Conservation (phyloP, 1,140 invertebrate species). For the Achatina immaculata region DNA sequence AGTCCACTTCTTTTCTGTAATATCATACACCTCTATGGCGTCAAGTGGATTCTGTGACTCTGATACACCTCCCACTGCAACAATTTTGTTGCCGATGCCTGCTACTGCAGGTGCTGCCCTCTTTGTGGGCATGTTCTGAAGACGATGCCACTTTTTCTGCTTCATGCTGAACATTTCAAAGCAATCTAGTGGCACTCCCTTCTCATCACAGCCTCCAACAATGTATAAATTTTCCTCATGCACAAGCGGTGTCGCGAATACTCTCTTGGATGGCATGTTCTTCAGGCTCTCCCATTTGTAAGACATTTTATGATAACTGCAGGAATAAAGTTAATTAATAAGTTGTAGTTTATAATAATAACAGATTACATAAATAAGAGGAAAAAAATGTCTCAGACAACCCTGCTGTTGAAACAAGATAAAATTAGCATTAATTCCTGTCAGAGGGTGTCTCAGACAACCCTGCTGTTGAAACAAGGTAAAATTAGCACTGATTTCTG, state of each 20-base stretch:
- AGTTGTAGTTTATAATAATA: background rate
- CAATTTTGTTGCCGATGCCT: slow-evolving; percentile 60
- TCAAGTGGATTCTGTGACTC: slow-evolving; percentile 62
- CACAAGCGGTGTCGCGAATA: slow-evolving; percentile 62
- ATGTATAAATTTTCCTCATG: slow-evolving; percentile 59
- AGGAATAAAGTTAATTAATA: background rate
- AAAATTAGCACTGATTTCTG: too few relatives aligned
- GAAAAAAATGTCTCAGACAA: too few relatives aligned
- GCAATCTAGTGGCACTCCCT: slow-evolving; percentile 60
- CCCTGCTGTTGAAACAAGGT: too few relatives aligned
- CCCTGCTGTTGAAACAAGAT: too few relatives aligned
- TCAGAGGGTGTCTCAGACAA: too few relatives aligned
- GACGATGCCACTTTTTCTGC: slow-evolving; percentile 61
- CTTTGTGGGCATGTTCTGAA: slow-evolving; percentile 63
- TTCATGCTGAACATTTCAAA: slow-evolving; percentile 63
- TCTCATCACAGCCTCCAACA: slow-evolving; percentile 68
- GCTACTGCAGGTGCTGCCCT: slow-evolving; percentile 63
- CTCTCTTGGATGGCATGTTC: slow-evolving; percentile 62
- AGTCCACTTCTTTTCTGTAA: slow-evolving; percentile 61
- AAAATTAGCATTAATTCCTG: too few relatives aligned
- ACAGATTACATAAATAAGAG: background rate
- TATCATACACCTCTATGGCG: slow-evolving; percentile 65
- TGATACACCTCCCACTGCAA: slow-evolving; percentile 65
- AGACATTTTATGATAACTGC: slow-evolving; percentile 23
- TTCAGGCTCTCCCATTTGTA: slow-evolving; percentile 48